Evolutionary conservation across 92 coral and sea anemone species (phyloP).

Genomic region (Blastomussa wellsi): DNA sequence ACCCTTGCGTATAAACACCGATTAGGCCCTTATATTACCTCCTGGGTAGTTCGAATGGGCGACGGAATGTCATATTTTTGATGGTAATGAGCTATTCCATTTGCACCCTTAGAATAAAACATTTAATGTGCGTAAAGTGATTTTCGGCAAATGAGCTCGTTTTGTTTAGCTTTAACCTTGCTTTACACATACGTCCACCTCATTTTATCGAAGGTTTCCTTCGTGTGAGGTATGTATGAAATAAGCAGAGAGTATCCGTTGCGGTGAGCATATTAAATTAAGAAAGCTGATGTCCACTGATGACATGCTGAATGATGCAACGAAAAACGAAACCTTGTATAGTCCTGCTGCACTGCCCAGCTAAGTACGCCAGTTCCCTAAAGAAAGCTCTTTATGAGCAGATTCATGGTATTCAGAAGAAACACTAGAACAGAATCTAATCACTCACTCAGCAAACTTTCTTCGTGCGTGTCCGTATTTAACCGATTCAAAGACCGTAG

Average conservation of each 20-base stretch:
- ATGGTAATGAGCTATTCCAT: not conserved
- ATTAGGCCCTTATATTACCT: not conserved
- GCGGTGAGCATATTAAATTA: not conserved
- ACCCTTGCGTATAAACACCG: not conserved
- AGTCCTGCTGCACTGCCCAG: not conserved
- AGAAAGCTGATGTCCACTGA: not conserved
- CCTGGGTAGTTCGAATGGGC: constrained; percentile 9
- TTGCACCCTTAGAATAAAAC: not conserved
- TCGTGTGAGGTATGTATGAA: not conserved
- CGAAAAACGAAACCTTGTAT: not conserved
- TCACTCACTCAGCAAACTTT: not conserved
- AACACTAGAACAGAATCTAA: not conserved
- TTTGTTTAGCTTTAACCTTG: not conserved
- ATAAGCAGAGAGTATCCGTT: not conserved
- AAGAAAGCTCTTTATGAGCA: not conserved
- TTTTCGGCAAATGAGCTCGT: not conserved
- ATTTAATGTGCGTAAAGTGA: not conserved
- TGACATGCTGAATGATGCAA: not conserved
- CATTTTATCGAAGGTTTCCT: not conserved
- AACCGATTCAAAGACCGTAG: constrained; percentile 11
- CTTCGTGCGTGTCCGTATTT: not conserved
- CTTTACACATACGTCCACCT: not conserved
- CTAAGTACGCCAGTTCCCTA: not conserved
- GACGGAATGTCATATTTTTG: not conserved
- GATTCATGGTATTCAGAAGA: not conserved